Evolutionary conservation across 2,113 vertebrate species (phyloP).

Genomic region (Nicator chloris): DNA sequence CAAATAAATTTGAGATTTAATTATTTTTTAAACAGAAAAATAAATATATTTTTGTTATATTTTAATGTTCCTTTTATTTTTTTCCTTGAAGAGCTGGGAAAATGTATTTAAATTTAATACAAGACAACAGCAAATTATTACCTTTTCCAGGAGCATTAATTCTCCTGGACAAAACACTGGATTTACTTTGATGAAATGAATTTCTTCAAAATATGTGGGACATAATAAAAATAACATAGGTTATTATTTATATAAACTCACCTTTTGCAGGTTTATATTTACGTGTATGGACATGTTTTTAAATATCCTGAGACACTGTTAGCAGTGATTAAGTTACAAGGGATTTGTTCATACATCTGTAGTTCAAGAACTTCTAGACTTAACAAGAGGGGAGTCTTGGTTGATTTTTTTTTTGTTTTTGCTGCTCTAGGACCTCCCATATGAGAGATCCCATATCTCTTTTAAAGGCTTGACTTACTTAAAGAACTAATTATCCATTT

Average conservation of each 20-base stretch:
- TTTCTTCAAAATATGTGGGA: not conserved
- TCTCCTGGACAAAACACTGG: not conserved
- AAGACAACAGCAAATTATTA: not conserved
- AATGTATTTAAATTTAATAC: not conserved
- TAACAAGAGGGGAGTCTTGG: not conserved
- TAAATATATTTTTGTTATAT: not conserved
- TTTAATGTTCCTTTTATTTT: not conserved
- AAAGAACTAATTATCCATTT: not conserved
- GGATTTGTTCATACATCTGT: not conserved
- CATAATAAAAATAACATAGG: not conserved
- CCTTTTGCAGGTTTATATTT: not conserved
- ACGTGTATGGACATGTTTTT: not conserved
- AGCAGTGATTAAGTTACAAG: not conserved
- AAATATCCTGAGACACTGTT: not conserved
- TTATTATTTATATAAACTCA: not conserved
- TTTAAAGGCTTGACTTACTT: not conserved
- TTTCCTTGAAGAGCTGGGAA: not conserved
- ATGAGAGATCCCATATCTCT: not conserved
- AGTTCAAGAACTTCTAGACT: not conserved
- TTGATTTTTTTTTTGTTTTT: not conserved
- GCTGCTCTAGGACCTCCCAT: not conserved
- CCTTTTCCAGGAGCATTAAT: not conserved
- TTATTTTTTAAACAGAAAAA: not conserved
- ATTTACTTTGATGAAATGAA: not conserved
- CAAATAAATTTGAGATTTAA: not conserved